These are phyloP conservation scores for Petrocephalus zakoni DNA, from an alignment of 2,113 vertebrate species.

Conservation along the genomic window DNA sequence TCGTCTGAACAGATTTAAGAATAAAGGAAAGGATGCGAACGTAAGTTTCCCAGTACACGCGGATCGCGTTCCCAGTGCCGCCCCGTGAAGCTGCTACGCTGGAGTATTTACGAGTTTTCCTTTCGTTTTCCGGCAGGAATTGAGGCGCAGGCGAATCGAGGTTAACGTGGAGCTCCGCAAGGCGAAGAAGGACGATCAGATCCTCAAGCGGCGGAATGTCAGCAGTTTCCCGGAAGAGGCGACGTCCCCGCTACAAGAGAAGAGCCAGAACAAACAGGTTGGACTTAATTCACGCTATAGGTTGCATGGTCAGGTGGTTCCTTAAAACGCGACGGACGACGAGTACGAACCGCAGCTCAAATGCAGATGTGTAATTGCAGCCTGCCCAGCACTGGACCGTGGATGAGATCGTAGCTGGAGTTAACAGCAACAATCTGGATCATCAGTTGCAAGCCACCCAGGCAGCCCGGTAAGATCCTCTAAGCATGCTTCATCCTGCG, in stretches of 20 bases:
- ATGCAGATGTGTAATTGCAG: slow-evolving; percentile 44
- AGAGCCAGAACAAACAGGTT: slow-evolving; percentile 71
- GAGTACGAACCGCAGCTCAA: not conserved
- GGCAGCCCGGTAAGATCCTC: slow-evolving; percentile 72
- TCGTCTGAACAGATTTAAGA: slow-evolving; percentile 83
- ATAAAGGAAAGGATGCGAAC: slow-evolving; percentile 79
- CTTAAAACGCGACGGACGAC: not conserved
- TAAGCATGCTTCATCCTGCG: not conserved
- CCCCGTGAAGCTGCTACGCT: not conserved
- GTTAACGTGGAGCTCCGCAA: slow-evolving; percentile 84
- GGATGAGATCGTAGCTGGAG: slow-evolving; percentile 75
- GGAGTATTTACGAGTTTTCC: not conserved
- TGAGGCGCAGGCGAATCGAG: slow-evolving; percentile 76
- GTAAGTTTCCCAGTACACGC: slow-evolving; percentile 28
- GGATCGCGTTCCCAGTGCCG: not conserved
- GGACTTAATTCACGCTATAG: not conserved
- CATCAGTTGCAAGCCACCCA: slow-evolving; percentile 80
- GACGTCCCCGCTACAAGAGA: slow-evolving; percentile 89
- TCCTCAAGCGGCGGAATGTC: slow-evolving; percentile 84
- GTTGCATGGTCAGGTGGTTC: not conserved
- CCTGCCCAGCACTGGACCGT: slow-evolving; percentile 72
- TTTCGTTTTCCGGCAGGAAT: slow-evolving; percentile 61
- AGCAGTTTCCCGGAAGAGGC: slow-evolving; percentile 73
- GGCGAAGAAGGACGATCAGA: slow-evolving; percentile 87
- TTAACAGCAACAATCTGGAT: slow-evolving; percentile 67